Evolutionary conservation across 2,888 invertebrate genomes (phyloP).

Genomic region (Amiota mariae): DNA sequence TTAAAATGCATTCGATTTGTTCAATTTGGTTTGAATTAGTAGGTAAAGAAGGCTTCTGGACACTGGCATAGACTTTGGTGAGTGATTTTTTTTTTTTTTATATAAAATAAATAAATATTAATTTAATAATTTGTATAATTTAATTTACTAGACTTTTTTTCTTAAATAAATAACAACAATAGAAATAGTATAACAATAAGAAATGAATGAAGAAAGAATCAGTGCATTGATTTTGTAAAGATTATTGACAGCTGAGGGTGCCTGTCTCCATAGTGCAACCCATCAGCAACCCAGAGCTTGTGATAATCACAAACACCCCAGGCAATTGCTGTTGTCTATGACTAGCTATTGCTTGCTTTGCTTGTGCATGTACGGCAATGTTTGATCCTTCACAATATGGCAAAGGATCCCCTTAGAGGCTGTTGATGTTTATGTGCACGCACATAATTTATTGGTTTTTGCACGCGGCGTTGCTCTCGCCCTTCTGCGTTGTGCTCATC

Average conservation of each 20-base stretch:
- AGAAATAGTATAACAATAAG: background rate
- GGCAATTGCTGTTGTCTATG: constrained; percentile 56
- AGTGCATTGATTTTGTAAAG: constrained; percentile 30
- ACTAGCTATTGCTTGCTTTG: constrained; percentile 62
- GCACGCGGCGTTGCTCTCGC: constrained; percentile 19
- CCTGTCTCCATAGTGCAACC: background rate
- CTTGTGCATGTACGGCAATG: background rate
- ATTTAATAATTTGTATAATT: no score
- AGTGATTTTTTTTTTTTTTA: no score
- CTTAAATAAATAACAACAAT: background rate
- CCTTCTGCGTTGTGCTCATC: constrained; percentile 11
- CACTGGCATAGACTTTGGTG: no score
- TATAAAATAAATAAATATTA: no score
- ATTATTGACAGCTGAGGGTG: constrained; percentile 36
- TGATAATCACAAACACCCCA: constrained; percentile 24
- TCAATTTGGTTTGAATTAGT: no score
- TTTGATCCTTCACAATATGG: constrained; percentile 13
- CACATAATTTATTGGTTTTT: constrained; percentile 50
- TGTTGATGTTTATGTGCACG: constrained; percentile 32
- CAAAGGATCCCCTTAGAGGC: constrained; percentile 37
- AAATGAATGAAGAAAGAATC: background rate
- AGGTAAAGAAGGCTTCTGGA: no score
- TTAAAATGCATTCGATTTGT: no score
- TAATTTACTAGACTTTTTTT: no score
- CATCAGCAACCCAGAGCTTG: background rate